Evolutionary conservation across 2,113 vertebrate species (phyloP).

Genomic region (Vulpes vulpes): DNA sequence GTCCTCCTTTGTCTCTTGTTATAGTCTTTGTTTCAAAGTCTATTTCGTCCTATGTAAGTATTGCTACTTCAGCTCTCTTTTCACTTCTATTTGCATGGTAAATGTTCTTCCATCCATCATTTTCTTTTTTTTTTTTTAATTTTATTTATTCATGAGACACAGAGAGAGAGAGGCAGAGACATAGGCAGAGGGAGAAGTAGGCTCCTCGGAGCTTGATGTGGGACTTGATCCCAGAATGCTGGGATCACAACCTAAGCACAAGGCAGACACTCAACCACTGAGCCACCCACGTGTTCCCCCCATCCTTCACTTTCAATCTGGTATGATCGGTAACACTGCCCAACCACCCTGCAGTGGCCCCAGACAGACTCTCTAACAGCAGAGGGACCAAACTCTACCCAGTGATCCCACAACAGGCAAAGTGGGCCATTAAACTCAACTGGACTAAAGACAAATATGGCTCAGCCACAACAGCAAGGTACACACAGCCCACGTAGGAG

Average conservation of each 20-base stretch:
- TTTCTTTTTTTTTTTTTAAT: no score
- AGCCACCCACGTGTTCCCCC: no score
- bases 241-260: no score
- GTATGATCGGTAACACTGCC: not conserved
- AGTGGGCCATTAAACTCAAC: not conserved
- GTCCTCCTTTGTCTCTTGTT: not conserved
- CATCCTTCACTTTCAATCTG: not conserved
- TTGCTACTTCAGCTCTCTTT: not conserved
- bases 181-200: no score
- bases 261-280: no score
- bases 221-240: no score
- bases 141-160: no score
- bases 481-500: not conserved
- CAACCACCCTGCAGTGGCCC: not conserved
- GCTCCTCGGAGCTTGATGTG: no score
- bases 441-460: not conserved
- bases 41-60: not conserved
- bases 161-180: no score
- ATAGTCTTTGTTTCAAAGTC: not conserved
- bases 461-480: not conserved
- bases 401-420: not conserved
- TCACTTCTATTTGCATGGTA: not conserved
- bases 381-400: not conserved
- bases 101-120: not conserved
- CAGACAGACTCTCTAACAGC: not conserved